Percentiles rank a stretch among this genome's conserved stretches.
Evolutionary conservation across 2,888 invertebrate species (phyloP).

Genomic region (Agelastica alni): DNA sequence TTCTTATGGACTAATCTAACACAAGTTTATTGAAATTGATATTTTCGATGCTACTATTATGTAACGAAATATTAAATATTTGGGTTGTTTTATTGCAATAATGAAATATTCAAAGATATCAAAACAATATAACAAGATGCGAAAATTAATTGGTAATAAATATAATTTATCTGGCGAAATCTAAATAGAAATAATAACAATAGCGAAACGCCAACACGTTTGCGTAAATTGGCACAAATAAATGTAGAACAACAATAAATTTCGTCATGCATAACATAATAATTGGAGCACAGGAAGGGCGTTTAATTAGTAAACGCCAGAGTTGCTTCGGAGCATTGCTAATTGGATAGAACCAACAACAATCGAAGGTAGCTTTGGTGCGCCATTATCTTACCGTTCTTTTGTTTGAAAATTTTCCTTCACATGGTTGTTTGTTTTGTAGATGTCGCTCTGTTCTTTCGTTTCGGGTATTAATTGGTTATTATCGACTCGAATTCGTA

Average conservation of each 20-base stretch:
- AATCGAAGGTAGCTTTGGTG: slow-evolving; percentile 24
- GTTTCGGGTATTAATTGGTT: background rate
- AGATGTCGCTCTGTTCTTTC: background rate
- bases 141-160: no score
- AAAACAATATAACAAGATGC: no score
- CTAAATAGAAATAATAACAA: no score
- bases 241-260: slow-evolving; percentile 25
- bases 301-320: slow-evolving; percentile 30
- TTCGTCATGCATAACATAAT: slow-evolving; percentile 32
- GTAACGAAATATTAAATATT: no score
- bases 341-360: slow-evolving; percentile 36
- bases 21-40: no score
- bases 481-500: background rate
- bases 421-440: background rate
- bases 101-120: no score
- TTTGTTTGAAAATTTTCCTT: slow-evolving; percentile 5
- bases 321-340: slow-evolving; percentile 25
- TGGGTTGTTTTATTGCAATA: no score
- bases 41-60: no score
- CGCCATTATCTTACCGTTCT: slow-evolving; percentile 22
- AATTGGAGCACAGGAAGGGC: slow-evolving; percentile 31
- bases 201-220: slow-evolving; percentile 4
- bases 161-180: no score
- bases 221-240: slow-evolving; percentile 8
- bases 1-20: no score